Conservation (phyloP, 2,797 vertebrate genomes). For the Stomatorhinus walkeri region DNA sequence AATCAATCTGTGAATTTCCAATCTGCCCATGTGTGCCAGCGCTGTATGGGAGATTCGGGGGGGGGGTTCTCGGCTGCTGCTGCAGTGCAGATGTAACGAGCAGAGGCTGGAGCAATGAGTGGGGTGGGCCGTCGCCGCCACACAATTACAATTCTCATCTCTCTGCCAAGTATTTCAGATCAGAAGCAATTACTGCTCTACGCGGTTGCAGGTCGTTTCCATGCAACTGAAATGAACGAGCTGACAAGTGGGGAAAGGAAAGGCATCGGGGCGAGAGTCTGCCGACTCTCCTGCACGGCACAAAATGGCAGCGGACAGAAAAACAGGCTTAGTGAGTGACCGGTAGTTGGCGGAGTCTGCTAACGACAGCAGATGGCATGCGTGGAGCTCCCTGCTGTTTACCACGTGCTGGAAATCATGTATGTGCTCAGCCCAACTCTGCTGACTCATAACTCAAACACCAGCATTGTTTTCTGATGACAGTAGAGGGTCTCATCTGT, state of each 20-base stretch:
- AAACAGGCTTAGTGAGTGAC: not conserved
- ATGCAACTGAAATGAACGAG: not conserved
- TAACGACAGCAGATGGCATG: not conserved
- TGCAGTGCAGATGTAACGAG: not conserved
- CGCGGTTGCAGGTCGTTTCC: not conserved
- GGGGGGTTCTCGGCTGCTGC: not conserved
- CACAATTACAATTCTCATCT: slow-evolving; percentile 22
- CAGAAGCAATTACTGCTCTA: slow-evolving; percentile 10
- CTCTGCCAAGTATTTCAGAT: slow-evolving; percentile 24
- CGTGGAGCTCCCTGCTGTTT: not conserved
- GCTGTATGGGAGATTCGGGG: not conserved
- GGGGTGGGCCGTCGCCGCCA: not conserved
- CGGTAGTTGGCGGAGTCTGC: not conserved
- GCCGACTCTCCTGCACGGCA: not conserved
- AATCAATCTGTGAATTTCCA: slow-evolving; percentile 9
- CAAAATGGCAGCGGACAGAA: not conserved
- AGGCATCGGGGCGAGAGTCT: not conserved
- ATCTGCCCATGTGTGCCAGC: not conserved
- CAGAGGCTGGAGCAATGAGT: not conserved
- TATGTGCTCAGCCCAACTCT: not conserved
- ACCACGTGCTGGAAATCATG: not conserved
- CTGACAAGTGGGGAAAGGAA: not conserved
- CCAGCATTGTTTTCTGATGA: not conserved
- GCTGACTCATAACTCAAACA: not conserved
- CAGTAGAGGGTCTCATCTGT: not conserved